Evolutionary conservation across 2,797 vertebrate species (phyloP).

Genomic region (Pseudochirops corinnae): DNA sequence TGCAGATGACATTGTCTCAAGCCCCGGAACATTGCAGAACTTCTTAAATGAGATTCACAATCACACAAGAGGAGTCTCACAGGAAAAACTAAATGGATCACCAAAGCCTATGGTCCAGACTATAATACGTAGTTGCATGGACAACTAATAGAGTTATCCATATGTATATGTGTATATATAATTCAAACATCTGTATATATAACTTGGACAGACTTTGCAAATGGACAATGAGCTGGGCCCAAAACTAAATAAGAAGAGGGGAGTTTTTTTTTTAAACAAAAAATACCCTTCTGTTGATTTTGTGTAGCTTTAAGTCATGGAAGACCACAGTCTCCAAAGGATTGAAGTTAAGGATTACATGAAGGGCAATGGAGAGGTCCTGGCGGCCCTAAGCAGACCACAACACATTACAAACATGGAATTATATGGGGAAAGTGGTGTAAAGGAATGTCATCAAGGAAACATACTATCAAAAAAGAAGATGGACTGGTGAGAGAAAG

Average conservation of each 20-base stretch:
- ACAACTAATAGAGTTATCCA: not conserved
- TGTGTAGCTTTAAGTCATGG: not conserved
- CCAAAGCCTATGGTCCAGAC: not conserved
- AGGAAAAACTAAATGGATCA: not conserved
- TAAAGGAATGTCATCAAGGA: not conserved
- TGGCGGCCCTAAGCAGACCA: not conserved
- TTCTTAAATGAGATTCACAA: not conserved
- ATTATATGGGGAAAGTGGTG: not conserved
- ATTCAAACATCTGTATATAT: not conserved
- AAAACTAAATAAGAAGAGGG: not conserved
- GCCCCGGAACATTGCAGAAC: not conserved
- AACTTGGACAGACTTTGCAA: not conserved
- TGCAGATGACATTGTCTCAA: not conserved
- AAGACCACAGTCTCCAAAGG: not conserved
- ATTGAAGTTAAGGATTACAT: not conserved
- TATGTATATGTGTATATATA: not conserved
- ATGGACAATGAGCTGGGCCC: not conserved
- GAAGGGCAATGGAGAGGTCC: not conserved
- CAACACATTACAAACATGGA: not conserved
- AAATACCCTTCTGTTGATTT: not conserved
- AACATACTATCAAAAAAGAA: not conserved
- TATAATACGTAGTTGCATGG: not conserved
- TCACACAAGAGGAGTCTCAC: not conserved
- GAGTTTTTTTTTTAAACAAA: not conserved
- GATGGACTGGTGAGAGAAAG: not conserved